phyloP scores from a whole-genome alignment of 2,888 invertebrate species.

The Hirtodrosophila histrioides region DNA sequence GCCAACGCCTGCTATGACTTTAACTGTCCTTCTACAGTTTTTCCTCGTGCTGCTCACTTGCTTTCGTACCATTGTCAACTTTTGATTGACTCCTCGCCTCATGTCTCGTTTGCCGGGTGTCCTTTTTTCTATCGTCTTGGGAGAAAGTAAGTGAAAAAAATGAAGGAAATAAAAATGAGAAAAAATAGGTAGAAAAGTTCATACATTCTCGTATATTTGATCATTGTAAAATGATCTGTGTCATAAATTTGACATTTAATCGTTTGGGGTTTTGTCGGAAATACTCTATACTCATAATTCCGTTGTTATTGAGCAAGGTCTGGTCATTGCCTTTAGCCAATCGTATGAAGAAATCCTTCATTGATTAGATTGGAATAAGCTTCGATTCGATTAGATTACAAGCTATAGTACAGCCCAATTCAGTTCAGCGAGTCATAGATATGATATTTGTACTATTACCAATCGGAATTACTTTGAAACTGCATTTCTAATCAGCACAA shows the following conservation, averaged over 20 bases:
- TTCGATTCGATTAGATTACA: conserved; percentile 37
- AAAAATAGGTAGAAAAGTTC: conserved; percentile 44
- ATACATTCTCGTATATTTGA: conserved; percentile 33
- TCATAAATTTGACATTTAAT: conserved; percentile 78
- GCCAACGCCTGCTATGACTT: conserved; percentile 54
- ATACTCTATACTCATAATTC: neutral
- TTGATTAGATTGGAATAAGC: conserved; percentile 29
- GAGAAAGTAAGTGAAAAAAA: conserved; percentile 49
- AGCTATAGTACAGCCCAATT: neutral
- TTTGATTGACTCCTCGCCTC: conserved; percentile 73
- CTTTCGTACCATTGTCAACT: conserved; percentile 41
- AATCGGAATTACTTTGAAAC: neutral
- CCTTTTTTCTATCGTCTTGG: conserved; percentile 50
- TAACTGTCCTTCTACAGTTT: conserved; percentile 51
- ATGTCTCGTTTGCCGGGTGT: conserved; percentile 51
- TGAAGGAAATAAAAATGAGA: neutral
- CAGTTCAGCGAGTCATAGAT: too few relatives aligned
- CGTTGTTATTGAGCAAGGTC: conserved; percentile 48
- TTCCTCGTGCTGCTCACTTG: conserved; percentile 5
- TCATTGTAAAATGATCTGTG: conserved; percentile 69
- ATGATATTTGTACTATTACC: too few relatives aligned
- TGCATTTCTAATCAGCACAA: conserved; percentile 5
- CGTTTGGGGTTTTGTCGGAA: conserved; percentile 33
- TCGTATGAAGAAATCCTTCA: conserved; percentile 13
- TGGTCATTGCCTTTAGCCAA: conserved; percentile 39